A percentile compares a stretch with the other conserved stretches of the same genome.
Conservation (phyloP, 2,888 invertebrate genomes). For the Seira musarum region DNA sequence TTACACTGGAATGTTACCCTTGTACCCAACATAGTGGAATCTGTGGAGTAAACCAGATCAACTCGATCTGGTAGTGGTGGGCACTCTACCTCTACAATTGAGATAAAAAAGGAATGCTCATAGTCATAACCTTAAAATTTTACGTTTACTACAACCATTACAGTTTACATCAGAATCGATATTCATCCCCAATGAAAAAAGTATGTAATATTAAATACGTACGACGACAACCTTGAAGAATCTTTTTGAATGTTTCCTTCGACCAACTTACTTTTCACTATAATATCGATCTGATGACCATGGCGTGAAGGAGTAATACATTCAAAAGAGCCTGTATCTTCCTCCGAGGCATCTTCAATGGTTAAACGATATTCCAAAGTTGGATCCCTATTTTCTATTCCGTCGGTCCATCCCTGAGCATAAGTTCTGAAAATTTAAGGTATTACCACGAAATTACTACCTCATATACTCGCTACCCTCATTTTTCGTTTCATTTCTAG, state of each 20-base stretch:
- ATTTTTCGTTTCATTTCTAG: no score
- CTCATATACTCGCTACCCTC: no score
- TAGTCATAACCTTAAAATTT: neutral
- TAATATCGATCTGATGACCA: slow-evolving; percentile 84
- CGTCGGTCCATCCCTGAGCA: slow-evolving; percentile 86
- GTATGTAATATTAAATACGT: neutral
- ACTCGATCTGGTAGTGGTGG: slow-evolving; percentile 82
- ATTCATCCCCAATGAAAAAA: neutral
- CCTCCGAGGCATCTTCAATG: slow-evolving; percentile 84
- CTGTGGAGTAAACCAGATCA: slow-evolving; percentile 82
- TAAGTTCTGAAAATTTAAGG: slow-evolving; percentile 76
- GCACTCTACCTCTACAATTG: slow-evolving; percentile 80
- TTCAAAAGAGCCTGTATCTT: slow-evolving; percentile 87
- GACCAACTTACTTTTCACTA: slow-evolving; percentile 82
- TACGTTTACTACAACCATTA: slow-evolving; percentile 70
- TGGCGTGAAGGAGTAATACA: slow-evolving; percentile 90
- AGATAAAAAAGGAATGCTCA: neutral
- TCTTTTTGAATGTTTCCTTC: neutral
- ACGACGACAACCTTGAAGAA: neutral
- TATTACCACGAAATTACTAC: no score
- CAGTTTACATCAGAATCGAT: neutral
- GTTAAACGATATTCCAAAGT: slow-evolving; percentile 82
- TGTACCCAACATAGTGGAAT: slow-evolving; percentile 83
- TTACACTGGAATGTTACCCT: slow-evolving; percentile 83
- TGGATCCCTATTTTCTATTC: slow-evolving; percentile 70